phyloP scores from a whole-genome alignment of 2,888 invertebrate species.

The Aelia acuminata region DNA sequence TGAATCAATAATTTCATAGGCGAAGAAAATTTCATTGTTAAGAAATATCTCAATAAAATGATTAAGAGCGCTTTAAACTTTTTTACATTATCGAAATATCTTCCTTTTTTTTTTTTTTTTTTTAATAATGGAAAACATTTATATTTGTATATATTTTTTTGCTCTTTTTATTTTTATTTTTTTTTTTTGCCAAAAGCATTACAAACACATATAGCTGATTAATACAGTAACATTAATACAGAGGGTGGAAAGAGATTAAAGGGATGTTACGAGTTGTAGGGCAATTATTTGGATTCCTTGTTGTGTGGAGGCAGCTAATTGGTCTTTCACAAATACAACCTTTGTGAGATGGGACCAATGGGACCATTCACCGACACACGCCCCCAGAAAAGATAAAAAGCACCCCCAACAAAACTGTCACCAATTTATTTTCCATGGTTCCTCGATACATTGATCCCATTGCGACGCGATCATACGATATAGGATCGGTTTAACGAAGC shows the following conservation, averaged over 20 bases:
- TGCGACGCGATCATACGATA: background rate
- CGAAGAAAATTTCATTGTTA: no score
- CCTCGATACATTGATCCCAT: slow-evolving; percentile 49
- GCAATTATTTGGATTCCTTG: slow-evolving; percentile 60
- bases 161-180: background rate
- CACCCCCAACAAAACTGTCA: slow-evolving; percentile 63
- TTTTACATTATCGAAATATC: background rate
- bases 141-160: background rate
- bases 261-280: background rate
- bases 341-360: slow-evolving; percentile 55
- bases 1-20: no score
- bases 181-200: background rate
- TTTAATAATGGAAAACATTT: background rate
- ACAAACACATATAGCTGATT: background rate
- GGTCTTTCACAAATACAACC: slow-evolving; percentile 57
- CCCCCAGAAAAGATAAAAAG: slow-evolving; percentile 21
- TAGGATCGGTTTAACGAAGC: no score
- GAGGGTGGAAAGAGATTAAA: slow-evolving; percentile 49
- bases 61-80: no score
- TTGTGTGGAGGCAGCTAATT: slow-evolving; percentile 56
- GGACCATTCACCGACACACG: slow-evolving; percentile 12
- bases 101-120: background rate
- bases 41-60: no score
- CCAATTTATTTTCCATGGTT: slow-evolving; percentile 63
- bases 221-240: slow-evolving; percentile 20